Evolutionary conservation across 2,113 vertebrate genomes (phyloP), one percentile per base, ranked within the genome.

Genomic region (Willisornis vidua): DNA sequence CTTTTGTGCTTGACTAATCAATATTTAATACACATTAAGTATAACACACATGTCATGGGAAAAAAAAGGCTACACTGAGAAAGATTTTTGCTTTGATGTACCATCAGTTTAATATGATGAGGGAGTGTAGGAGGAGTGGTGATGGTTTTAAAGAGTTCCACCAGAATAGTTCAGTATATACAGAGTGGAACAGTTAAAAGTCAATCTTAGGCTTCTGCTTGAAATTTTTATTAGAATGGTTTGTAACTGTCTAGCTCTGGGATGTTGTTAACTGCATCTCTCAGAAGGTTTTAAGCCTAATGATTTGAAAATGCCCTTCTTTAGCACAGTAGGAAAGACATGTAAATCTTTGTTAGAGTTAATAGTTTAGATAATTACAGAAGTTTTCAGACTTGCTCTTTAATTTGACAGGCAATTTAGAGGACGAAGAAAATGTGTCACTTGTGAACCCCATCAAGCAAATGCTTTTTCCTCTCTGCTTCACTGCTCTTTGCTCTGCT

Each of bases 391-490:
- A 46, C 35, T 88, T 90, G 76, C 45, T 94, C 68, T 95, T 94
- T 89, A 81, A 94, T 91, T 81, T 96, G 77, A 97, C 91, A 89
- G 81, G 70, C 72, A 90, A 94, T 92, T 91, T 87, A 62, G 28
- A 84, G 35, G 39, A 92, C 31, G 14, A 89, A 61, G 70, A 78
- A 93, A 92, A 91, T 41, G 19, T 63, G 80, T 65, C 81, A 68
- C 73, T 87, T 81, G 31, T 85, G 77, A 94, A 87, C 73, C 29
- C n/a, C 72, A 72, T 48, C 49, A 89, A 78, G 70, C 23, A 89
- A 90, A 65, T 57, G 35, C 2, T 65, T 86, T 85, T 75, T 83
- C 54, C 83, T 89, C 16, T 81, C 28, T 67, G 24, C 46, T 81
- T 92, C 63, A 59, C 43, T 73, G 51, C 18, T 43, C 35, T 76